Conservation (phyloP, 2,113 vertebrate genomes). For the Polypterus bichir region DNA sequence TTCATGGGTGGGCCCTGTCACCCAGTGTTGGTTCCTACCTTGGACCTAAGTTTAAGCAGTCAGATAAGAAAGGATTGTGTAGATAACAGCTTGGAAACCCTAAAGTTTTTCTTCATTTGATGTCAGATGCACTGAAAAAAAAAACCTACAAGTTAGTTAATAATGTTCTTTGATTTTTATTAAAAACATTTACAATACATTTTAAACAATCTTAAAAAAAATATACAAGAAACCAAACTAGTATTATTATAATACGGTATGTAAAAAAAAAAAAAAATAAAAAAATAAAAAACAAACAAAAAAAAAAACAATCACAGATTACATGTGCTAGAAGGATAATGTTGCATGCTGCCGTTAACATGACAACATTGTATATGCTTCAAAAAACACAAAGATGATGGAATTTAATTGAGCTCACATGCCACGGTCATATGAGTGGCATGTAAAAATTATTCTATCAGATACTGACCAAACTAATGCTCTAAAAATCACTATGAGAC, state of each 20-base stretch:
- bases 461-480: constrained; percentile 51
- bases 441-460: constrained; percentile 45
- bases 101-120: too few relatives aligned
- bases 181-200: constrained; percentile 73
- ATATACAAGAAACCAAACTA: constrained; percentile 59
- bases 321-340: constrained; percentile 58
- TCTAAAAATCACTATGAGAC: constrained; percentile 57
- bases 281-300: constrained; percentile 50
- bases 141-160: constrained; percentile 6
- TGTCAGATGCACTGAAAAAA: neutral
- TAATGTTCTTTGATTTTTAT: constrained; percentile 55
- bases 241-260: constrained; percentile 42
- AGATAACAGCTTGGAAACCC: too few relatives aligned
- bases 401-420: neutral
- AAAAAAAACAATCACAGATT: constrained; percentile 53
- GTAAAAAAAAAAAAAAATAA: constrained; percentile 60
- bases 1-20: too few relatives aligned
- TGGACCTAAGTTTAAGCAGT: too few relatives aligned
- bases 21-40: too few relatives aligned
- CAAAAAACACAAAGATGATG: constrained; percentile 21
- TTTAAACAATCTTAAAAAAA: constrained; percentile 50
- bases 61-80: too few relatives aligned
- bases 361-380: constrained; percentile 46
- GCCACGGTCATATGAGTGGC: constrained; percentile 30
- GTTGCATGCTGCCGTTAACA: constrained; percentile 42